These are phyloP conservation scores for Tapirus terrestris DNA, from an alignment of 2,113 vertebrate species.

Conservation along the genomic window DNA sequence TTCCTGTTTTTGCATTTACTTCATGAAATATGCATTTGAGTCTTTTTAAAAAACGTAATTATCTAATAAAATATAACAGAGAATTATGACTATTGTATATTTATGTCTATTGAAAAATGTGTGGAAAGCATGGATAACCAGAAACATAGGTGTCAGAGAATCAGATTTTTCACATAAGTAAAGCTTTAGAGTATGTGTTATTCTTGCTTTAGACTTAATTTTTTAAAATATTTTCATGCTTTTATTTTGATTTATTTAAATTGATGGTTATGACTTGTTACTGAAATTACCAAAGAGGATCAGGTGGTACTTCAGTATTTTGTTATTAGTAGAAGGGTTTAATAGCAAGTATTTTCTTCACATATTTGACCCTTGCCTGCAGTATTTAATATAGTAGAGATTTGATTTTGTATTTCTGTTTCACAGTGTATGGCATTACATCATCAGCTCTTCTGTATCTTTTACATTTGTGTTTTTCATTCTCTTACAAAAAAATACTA, in stretches of 20 bases:
- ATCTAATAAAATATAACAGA: background rate
- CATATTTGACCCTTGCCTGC: background rate
- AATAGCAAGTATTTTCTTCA: background rate
- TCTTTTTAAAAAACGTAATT: background rate
- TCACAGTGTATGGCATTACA: background rate
- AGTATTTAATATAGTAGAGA: background rate
- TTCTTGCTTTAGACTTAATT: background rate
- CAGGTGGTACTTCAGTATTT: background rate
- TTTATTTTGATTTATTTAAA: background rate
- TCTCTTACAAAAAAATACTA: background rate
- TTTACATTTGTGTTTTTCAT: background rate
- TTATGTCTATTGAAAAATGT: background rate
- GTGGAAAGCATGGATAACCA: background rate
- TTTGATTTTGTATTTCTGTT: background rate
- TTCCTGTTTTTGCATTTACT: conserved; percentile 5
- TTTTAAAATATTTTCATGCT: background rate
- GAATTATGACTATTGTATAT: background rate
- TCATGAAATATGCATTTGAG: background rate
- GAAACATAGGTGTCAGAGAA: background rate
- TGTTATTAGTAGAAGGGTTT: background rate
- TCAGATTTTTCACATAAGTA: background rate
- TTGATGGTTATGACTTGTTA: background rate
- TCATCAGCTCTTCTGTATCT: background rate
- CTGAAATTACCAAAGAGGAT: background rate
- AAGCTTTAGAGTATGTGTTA: background rate